Conservation (phyloP, 2,888 invertebrate species). For the Therioaphis trifolii region DNA sequence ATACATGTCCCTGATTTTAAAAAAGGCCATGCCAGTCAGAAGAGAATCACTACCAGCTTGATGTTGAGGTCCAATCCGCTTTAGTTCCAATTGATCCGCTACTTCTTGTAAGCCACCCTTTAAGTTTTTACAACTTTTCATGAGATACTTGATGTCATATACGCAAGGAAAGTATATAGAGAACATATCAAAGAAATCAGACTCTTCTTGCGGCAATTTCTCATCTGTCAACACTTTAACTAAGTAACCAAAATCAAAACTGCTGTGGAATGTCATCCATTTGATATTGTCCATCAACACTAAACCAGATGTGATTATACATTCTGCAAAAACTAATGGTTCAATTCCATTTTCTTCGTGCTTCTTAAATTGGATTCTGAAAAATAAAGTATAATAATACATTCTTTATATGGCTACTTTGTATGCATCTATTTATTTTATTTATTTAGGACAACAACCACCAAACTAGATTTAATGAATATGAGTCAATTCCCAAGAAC, state of each 20-base stretch:
- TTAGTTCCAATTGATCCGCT: slow-evolving; percentile 89
- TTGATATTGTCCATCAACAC: slow-evolving; percentile 96
- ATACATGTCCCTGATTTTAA: slow-evolving; percentile 99
- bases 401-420: too few species aligned
- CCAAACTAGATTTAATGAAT: too few species aligned
- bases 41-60: too few species aligned
- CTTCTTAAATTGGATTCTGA: slow-evolving; percentile 92
- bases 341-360: slow-evolving; percentile 99
- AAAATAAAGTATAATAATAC: not conserved
- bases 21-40: slow-evolving; percentile 98
- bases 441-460: too few species aligned
- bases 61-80: slow-evolving; percentile 95
- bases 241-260: slow-evolving; percentile 99
- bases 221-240: slow-evolving; percentile 93
- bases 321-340: slow-evolving; percentile 95
- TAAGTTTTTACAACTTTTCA: slow-evolving; percentile 98
- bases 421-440: too few species aligned
- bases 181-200: slow-evolving; percentile 94
- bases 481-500: too few species aligned
- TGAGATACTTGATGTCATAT: slow-evolving; percentile 98
- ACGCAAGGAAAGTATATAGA: slow-evolving; percentile 96
- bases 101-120: slow-evolving; percentile 99
- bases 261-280: slow-evolving; percentile 98
- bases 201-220: slow-evolving; percentile 93
- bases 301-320: slow-evolving; percentile 96